Evolutionary conservation across 1,140 invertebrate species (phyloP).

Genomic region (Pogonomyrmex californicus): DNA sequence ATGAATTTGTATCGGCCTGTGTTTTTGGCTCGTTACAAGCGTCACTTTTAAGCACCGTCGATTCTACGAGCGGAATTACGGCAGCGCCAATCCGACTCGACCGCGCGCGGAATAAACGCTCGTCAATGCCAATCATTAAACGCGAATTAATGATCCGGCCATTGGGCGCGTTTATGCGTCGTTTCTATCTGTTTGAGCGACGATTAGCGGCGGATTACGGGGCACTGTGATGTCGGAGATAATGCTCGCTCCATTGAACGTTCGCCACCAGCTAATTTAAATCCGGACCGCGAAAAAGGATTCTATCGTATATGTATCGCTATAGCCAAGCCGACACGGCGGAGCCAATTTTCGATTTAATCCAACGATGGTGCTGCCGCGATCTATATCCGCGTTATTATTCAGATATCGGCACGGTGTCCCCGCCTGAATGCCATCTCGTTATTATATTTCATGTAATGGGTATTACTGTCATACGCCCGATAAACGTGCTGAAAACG

Average conservation of each 20-base stretch:
- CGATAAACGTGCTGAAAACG: conserved; percentile 25
- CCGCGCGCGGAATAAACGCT: conserved; percentile 46
- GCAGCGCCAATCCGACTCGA: conserved; percentile 27
- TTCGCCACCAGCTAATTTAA: conserved; percentile 66
- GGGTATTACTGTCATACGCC: conserved; percentile 45
- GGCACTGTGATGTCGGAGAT: conserved; percentile 62
- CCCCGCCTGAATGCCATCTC: conserved; percentile 33
- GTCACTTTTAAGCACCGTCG: conserved; percentile 50
- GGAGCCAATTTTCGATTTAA: conserved; percentile 69
- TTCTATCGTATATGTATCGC: not conserved
- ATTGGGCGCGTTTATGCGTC: conserved; percentile 61
- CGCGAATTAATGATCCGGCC: conserved; percentile 72
- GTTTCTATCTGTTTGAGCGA: conserved; percentile 63
- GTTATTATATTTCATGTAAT: conserved; percentile 64
- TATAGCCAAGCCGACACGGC: not conserved
- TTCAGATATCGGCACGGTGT: conserved; percentile 14
- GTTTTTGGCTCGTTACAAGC: conserved; percentile 45
- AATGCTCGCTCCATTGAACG: conserved; percentile 67
- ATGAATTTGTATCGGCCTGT: conserved; percentile 48
- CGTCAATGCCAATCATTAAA: conserved; percentile 74
- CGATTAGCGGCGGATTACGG: conserved; percentile 77
- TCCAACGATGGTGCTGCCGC: conserved; percentile 36
- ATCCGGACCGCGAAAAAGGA: conserved; percentile 71
- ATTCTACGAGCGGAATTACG: conserved; percentile 53
- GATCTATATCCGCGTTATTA: conserved; percentile 51